These are phyloP conservation scores for Trissolcus basalis DNA, from an alignment of 1,140 invertebrate species.

Conservation along the genomic window DNA sequence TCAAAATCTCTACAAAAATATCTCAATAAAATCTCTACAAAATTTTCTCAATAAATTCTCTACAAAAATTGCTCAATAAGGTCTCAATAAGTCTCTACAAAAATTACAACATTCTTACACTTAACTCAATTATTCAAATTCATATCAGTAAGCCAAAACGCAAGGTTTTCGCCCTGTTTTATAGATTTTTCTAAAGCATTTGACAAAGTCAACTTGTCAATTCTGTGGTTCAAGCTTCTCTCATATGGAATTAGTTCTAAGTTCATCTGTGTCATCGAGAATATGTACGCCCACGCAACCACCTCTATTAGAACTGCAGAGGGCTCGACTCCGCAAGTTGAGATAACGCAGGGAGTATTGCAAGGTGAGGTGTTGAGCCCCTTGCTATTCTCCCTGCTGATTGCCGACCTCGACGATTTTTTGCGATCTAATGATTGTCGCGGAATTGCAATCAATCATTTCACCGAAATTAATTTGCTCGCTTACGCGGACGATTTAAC, in stretches of 20 bases:
- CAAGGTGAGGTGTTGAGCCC: slow-evolving; percentile 1
- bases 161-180: too few species aligned
- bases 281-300: neutral
- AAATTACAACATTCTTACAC: too few species aligned
- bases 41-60: too few species aligned
- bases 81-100: too few species aligned
- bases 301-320: neutral
- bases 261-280: neutral
- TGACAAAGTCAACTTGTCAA: too few species aligned
- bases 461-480: neutral
- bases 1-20: too few species aligned
- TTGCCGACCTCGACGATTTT: neutral
- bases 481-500: slow-evolving; percentile 6
- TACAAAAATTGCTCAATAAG: too few species aligned
- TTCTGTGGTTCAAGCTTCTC: neutral
- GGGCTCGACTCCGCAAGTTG: neutral
- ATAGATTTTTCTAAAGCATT: too few species aligned
- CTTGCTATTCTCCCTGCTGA: neutral
- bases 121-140: too few species aligned
- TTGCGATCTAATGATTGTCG: neutral
- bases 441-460: slow-evolving; percentile 1
- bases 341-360: neutral
- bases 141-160: too few species aligned
- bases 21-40: too few species aligned
- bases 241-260: neutral